phyloP scores from a whole-genome alignment of 92 coral and sea anemone genomes.

The Siderastrea radians region DNA sequence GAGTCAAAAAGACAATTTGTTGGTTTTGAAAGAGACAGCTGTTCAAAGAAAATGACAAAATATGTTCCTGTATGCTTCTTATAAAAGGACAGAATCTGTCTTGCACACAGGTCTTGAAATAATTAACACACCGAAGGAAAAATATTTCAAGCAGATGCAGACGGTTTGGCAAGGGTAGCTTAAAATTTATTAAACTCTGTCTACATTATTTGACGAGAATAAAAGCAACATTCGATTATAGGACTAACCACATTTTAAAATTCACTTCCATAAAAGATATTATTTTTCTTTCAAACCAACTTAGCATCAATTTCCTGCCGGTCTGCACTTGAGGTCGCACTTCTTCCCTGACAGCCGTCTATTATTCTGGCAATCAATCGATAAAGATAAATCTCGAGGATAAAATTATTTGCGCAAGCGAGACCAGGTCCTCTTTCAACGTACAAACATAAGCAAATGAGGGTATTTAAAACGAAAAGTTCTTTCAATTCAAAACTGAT shows the following conservation, averaged over 20 bases:
- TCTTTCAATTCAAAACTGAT: too few relatives aligned
- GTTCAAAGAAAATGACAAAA: conserved; percentile 12
- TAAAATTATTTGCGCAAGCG: conserved; percentile 4
- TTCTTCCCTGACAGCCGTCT: not conserved
- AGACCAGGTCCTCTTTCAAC: not conserved
- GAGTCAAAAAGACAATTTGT: not conserved
- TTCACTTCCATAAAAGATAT: not conserved
- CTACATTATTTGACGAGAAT: too few relatives aligned
- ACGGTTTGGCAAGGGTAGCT: too few relatives aligned
- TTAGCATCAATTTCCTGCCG: not conserved
- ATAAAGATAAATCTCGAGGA: not conserved
- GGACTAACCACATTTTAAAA: too few relatives aligned
- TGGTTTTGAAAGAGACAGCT: not conserved
- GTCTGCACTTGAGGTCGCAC: not conserved
- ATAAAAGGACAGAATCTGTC: not conserved
- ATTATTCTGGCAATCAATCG: not conserved
- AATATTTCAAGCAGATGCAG: not conserved
- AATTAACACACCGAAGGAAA: not conserved
- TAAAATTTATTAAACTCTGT: not conserved
- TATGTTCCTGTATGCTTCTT: not conserved
- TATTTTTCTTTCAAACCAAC: not conserved
- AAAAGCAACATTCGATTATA: too few relatives aligned
- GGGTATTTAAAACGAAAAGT: not conserved
- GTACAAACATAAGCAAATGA: not conserved
- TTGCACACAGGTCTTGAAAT: not conserved